phyloP scores from a whole-genome alignment of 2,797 vertebrate species.

The Malacoraja senta region DNA sequence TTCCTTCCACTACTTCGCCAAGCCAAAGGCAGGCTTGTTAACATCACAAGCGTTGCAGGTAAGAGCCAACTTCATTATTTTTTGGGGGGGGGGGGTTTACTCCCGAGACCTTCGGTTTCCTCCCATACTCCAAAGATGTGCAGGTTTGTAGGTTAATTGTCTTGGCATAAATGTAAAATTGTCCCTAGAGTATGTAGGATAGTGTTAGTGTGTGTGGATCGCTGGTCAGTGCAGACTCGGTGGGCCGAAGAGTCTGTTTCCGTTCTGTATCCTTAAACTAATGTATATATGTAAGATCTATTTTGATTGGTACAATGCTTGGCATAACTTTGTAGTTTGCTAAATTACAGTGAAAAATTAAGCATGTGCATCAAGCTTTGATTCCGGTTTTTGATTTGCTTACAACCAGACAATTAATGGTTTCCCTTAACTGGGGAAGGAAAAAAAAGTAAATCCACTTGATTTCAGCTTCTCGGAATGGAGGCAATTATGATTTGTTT shows the following conservation, averaged over 20 bases:
- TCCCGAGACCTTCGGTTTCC: too few species aligned
- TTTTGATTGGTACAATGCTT: not conserved
- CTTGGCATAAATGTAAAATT: too few species aligned
- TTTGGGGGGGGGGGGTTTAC: too few species aligned
- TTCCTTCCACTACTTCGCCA: slow-evolving; percentile 73
- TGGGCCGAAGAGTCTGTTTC: too few species aligned
- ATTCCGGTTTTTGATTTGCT: not conserved
- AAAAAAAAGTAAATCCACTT: not conserved
- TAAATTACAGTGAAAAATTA: not conserved
- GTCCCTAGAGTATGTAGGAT: too few species aligned
- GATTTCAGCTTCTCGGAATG: not conserved
- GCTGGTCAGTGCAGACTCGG: too few species aligned
- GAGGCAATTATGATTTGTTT: too few species aligned
- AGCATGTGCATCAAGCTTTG: not conserved
- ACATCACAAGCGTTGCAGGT: slow-evolving; percentile 75
- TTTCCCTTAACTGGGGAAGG: not conserved
- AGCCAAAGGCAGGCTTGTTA: slow-evolving; percentile 70
- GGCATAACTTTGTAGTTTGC: not conserved
- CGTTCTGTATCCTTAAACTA: too few species aligned
- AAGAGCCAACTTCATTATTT: slow-evolving; percentile 40
- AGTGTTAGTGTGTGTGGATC: too few species aligned
- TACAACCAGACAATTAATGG: not conserved
- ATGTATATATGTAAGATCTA: too few species aligned
- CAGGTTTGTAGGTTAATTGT: too few species aligned
- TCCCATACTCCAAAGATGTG: too few species aligned